Base-by-base conservation (phyloP, 2,113 vertebrate genomes). In the Scatophagus argus region DNA sequence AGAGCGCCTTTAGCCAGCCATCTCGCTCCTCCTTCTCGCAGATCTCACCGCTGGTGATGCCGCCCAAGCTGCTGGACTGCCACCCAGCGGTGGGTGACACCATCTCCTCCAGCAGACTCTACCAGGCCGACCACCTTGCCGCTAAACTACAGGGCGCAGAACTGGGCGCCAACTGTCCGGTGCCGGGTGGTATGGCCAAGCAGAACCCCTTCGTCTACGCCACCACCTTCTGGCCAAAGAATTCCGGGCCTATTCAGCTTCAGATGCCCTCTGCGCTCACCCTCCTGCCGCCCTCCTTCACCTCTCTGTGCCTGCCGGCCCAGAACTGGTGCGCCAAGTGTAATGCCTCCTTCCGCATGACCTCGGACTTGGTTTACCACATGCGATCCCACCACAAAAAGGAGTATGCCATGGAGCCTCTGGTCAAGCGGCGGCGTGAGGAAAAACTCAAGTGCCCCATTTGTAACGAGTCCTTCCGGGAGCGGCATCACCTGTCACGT, bases 241-340 rank as follows among this genome's bases (percentile, higher is more conserved):
- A 91, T 87, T 94, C 96, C 0, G 96, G 95, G 7, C 95, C 96
- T 21, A 95, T 99, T 65, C 98, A 98, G 93, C 89, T 99, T 34
- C 97, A 97, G 92, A 94, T 99, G 93, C 97, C 98, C 29, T 97
- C 97, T 1, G 96, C 97, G 4, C 96, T 99, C 55, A 98, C 98
- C 6, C 95, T 99, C 64, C 93, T 99, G 84, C 98, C 97, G 1
- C 98, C 98, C 11, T 98, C 97, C 32, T 98, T 99, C 96, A 97
- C 97, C 38, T 98, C 97, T 14, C 96, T 99, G 65, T 98, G 98
- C 82, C 94, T 99, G 86, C 97, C 98, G 1, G 98, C 98, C 38
- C 98, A 99, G 94, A 99, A 99, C 95, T 99, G 98, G 98, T 99
- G 98, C 74, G 98, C 98, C 89, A 99, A 99, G 90, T 99, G 98